Evolutionary conservation across 2,888 invertebrate genomes (phyloP).

Genomic region (Lochmaea crataegi): DNA sequence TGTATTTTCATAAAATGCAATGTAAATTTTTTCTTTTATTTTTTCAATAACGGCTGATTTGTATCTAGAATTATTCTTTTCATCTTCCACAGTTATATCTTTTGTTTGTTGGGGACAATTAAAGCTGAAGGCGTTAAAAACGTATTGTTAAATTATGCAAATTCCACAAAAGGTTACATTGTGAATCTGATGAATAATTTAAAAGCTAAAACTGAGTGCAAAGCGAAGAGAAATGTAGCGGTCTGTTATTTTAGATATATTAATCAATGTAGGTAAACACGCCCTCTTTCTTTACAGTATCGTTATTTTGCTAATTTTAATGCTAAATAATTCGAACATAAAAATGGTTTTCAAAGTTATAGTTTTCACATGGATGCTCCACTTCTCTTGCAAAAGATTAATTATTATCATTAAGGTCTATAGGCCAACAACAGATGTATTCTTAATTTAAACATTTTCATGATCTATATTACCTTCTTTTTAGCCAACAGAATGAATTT

Average conservation of each 20-base stretch:
- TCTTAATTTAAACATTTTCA: too few relatives aligned
- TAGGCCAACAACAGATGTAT: too few relatives aligned
- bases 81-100: background rate
- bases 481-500: too few relatives aligned
- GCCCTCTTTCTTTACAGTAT: background rate
- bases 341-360: background rate
- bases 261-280: background rate
- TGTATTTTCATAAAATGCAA: background rate
- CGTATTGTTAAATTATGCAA: slow-evolving; percentile 6
- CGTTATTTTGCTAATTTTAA: background rate
- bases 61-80: background rate
- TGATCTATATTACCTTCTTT: too few relatives aligned
- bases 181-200: slow-evolving; percentile 7
- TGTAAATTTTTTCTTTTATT: background rate
- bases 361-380: background rate
- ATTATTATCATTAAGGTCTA: too few relatives aligned
- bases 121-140: background rate
- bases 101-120: slow-evolving; percentile 5
- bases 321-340: background rate
- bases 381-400: background rate
- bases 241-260: background rate
- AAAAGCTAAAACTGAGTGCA: background rate
- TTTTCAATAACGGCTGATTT: background rate
- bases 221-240: background rate
- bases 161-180: slow-evolving; percentile 5